Conservation (phyloP, 2,888 invertebrate genomes). For the Acanthosoma haemorrhoidale region DNA sequence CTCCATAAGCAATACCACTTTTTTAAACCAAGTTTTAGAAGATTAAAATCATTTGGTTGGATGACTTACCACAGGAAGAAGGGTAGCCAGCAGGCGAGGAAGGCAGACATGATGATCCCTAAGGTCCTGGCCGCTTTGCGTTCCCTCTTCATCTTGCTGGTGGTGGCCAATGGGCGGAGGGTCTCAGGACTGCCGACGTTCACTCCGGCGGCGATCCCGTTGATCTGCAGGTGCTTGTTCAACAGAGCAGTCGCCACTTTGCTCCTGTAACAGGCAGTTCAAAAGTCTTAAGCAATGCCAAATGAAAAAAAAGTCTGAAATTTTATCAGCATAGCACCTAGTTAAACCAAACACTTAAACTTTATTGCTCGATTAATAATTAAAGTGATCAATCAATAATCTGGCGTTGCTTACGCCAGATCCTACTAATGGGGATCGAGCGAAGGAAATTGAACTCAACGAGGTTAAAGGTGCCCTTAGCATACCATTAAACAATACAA, state of each 20-base stretch:
- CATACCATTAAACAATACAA: too few species aligned
- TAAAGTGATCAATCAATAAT: too few species aligned
- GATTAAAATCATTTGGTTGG: too few species aligned
- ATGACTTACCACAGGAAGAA: constrained; percentile 83
- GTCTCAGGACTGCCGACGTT: constrained; percentile 39
- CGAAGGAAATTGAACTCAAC: too few species aligned
- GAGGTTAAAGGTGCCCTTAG: too few species aligned
- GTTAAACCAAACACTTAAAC: too few species aligned
- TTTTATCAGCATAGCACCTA: too few species aligned
- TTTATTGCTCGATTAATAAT: too few species aligned
- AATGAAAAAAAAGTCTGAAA: background rate
- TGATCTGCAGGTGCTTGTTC: constrained; percentile 84
- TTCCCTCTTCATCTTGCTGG: constrained; percentile 82
- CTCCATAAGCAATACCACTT: too few species aligned
- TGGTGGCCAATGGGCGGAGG: constrained; percentile 65
- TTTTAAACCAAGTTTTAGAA: too few species aligned
- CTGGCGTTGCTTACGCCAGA: too few species aligned
- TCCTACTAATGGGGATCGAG: too few species aligned
- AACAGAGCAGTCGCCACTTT: constrained; percentile 81
- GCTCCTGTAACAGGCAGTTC: constrained; percentile 57
- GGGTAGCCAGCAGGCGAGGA: constrained; percentile 90
- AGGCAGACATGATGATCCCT: constrained; percentile 94
- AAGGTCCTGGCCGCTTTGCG: constrained; percentile 87
- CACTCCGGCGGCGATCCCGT: constrained; percentile 63
- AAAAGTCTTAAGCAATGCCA: background rate